Evolutionary conservation across 2,888 invertebrate species (phyloP).

Genomic region (Trichogramma dendrolimi): DNA sequence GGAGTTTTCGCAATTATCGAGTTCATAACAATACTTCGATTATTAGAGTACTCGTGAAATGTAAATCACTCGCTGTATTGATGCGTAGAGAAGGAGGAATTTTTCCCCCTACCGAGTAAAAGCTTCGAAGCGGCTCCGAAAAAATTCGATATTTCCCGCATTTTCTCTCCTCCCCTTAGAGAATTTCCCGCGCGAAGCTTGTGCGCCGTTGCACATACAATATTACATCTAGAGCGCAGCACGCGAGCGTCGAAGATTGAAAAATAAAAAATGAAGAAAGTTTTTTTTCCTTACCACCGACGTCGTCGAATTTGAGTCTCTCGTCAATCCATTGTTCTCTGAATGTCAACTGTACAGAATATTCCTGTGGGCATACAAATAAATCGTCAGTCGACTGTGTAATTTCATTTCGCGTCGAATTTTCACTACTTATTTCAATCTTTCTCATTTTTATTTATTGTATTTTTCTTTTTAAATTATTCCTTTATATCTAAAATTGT

Average conservation of each 20-base stretch:
- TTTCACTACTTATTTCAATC: neutral
- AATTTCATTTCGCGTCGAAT: constrained; percentile 10
- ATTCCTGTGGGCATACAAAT: constrained; percentile 71
- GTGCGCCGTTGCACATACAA: too few species aligned
- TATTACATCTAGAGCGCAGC: too few species aligned
- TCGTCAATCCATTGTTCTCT: constrained; percentile 97
- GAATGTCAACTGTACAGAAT: constrained; percentile 95
- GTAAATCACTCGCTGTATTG: too few species aligned
- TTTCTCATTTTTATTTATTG: neutral
- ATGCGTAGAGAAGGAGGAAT: too few species aligned
- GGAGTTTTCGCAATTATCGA: too few species aligned
- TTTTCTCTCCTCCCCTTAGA: neutral
- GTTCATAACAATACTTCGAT: too few species aligned
- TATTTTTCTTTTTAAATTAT: constrained; percentile 2
- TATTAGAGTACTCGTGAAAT: too few species aligned
- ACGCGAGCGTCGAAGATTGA: too few species aligned
- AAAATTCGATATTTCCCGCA: too few species aligned
- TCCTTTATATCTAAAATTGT: constrained; percentile 6
- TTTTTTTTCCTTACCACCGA: constrained; percentile 62
- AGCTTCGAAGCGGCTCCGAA: too few species aligned
- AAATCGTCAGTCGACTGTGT: constrained; percentile 13
- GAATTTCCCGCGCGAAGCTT: constrained; percentile 2
- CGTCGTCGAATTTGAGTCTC: constrained; percentile 82
- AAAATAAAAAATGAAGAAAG: neutral
- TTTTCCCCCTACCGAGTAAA: too few species aligned